phyloP scores from a whole-genome alignment of 2,113 vertebrate species.

The Leptobrachium ailaonicum region DNA sequence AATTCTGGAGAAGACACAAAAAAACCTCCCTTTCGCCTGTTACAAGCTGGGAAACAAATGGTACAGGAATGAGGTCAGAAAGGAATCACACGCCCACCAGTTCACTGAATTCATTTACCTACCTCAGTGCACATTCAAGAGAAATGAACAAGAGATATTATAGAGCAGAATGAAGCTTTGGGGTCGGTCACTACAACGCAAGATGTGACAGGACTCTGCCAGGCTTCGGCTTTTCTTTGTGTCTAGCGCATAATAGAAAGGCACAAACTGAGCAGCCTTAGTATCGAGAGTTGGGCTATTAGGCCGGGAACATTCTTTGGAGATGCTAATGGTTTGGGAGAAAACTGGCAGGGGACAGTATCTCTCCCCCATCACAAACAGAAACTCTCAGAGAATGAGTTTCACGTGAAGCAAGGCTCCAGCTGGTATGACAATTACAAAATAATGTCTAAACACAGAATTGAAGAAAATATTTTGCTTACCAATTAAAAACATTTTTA shows the following conservation, averaged over 20 bases:
- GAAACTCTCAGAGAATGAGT: slow-evolving; percentile 71
- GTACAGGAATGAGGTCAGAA: slow-evolving; percentile 79
- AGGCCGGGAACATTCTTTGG: slow-evolving; percentile 85
- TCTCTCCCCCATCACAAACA: background rate
- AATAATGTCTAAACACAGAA: too few relatives aligned
- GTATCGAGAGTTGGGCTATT: slow-evolving; percentile 74
- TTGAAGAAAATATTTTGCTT: too few relatives aligned
- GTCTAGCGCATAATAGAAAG: slow-evolving; percentile 87
- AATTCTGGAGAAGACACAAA: slow-evolving; percentile 76
- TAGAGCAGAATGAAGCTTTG: slow-evolving; percentile 82
- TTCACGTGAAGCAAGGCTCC: slow-evolving; percentile 63
- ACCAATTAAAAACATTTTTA: too few relatives aligned
- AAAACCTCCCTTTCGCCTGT: slow-evolving; percentile 71
- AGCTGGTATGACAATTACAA: too few relatives aligned
- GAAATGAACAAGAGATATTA: slow-evolving; percentile 66
- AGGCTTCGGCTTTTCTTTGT: slow-evolving; percentile 87
- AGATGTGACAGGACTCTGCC: slow-evolving; percentile 92
- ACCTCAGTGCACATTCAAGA: slow-evolving; percentile 81
- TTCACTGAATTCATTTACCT: slow-evolving; percentile 89
- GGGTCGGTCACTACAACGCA: slow-evolving; percentile 79
- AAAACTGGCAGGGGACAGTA: slow-evolving; percentile 71
- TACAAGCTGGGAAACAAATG: slow-evolving; percentile 90
- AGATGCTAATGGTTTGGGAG: slow-evolving; percentile 96
- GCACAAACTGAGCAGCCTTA: slow-evolving; percentile 88
- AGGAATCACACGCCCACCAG: slow-evolving; percentile 75